These are phyloP conservation scores for Poecilia gillii DNA, from an alignment of 2,797 vertebrate genomes.

Conservation along the genomic window DNA sequence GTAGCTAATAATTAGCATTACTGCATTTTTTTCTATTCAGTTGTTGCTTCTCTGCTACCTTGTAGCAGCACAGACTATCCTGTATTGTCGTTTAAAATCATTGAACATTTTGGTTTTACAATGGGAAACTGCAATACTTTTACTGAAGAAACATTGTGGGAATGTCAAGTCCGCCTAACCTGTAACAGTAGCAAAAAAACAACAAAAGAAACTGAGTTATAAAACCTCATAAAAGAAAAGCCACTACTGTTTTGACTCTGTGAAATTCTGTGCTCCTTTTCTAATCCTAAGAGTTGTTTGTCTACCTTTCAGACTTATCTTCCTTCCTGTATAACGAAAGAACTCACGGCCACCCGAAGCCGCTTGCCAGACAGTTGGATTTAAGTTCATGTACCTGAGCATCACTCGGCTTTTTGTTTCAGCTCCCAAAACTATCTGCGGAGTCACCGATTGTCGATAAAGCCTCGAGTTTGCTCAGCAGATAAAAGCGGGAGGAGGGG, in stretches of 20 bases:
- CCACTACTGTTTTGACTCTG: background rate
- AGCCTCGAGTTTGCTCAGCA: constrained; percentile 6
- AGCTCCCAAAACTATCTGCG: constrained; percentile 17
- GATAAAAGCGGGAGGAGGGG: constrained; percentile 19
- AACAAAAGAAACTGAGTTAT: background rate
- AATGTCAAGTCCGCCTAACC: background rate
- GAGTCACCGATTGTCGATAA: constrained; percentile 32
- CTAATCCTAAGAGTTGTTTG: background rate
- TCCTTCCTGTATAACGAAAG: background rate
- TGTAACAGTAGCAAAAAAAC: background rate
- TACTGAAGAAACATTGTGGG: background rate
- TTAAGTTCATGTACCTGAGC: constrained; percentile 1
- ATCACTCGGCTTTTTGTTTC: constrained; percentile 19
- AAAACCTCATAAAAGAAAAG: background rate
- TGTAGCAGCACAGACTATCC: background rate
- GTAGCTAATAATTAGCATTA: background rate
- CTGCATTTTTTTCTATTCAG: background rate
- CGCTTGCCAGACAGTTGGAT: background rate
- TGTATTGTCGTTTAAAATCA: background rate
- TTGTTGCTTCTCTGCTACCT: background rate
- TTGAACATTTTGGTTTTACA: background rate
- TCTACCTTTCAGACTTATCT: background rate
- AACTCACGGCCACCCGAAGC: background rate
- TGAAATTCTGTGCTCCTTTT: background rate
- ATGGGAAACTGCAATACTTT: background rate